Base-by-base conservation (phyloP, 2,113 vertebrate genomes). In the Ctenomys sociabilis region DNA sequence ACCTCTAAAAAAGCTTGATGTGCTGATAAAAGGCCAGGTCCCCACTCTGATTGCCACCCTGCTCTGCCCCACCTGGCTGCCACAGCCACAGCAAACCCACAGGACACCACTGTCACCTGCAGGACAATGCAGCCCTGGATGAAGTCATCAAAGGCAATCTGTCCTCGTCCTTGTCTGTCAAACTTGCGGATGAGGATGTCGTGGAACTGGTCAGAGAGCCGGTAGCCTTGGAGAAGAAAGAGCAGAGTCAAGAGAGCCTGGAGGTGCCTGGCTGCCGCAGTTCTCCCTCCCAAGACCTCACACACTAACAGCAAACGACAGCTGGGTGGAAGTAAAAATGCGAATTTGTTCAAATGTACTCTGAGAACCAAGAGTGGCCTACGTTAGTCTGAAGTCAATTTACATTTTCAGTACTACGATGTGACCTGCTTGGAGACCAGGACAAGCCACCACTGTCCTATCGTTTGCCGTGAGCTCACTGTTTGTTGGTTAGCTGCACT, bases 71-170 rank as follows among this genome's bases (percentile, higher is more conserved):
- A 75, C 40, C 14, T 54, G 4, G 45, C 37, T 26, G n/a, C 49
- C 35, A 32, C 10, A 17, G 75, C 54, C 22, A 17, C 10, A 12
- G 10, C 17, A 43, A 40, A 32, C 14, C 61, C 43, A 57, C 12
- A 17, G 0, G 7, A n/a, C 37, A 43, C 73, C 43, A 13, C 24
- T 54, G 32, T 98, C 98, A 99, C 99, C 99, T 99, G 99, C 97
- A 99, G 96, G 93, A 99, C 99, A 92, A 99, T 99, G 95, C 99
- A 99, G 97, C 99, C 99, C 98, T 99, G 99, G 98, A 99, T 99
- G 98, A 99, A 99, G 98, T 99, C 99, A 96, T 99, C 99, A 59
- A 99, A 99, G 61, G 99, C 99, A 68, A 99, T 99, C 96, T 99
- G 99, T 73, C 99, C 99, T 98, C 99, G 99, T 96, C 99, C 99